Evolutionary conservation across 2,113 vertebrate genomes (phyloP).

Genomic region (Ellobius talpinus): DNA sequence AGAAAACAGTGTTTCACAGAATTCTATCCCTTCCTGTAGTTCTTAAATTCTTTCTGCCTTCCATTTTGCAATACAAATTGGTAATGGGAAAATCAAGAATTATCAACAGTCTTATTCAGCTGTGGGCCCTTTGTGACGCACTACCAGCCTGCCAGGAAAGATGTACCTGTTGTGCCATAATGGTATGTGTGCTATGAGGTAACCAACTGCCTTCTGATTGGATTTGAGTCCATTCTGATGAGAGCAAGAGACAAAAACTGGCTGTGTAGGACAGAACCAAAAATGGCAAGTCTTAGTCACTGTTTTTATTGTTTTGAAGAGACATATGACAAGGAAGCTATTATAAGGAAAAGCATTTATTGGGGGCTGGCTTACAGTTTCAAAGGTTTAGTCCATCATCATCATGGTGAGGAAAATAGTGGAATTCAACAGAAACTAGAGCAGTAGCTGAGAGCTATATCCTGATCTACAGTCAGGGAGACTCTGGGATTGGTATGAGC

Average conservation of each 20-base stretch:
- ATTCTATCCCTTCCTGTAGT: too few species aligned
- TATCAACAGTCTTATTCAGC: background rate
- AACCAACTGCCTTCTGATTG: background rate
- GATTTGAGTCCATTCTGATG: background rate
- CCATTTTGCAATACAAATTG: background rate
- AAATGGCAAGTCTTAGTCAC: background rate
- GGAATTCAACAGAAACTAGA: background rate
- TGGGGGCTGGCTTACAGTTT: background rate
- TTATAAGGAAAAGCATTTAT: background rate
- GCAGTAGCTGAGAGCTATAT: background rate
- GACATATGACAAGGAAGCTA: background rate
- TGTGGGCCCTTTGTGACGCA: background rate
- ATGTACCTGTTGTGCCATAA: background rate
- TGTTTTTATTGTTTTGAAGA: background rate
- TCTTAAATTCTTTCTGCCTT: background rate
- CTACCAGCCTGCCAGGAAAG: background rate
- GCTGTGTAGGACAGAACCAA: background rate
- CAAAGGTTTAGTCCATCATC: background rate
- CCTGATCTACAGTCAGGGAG: background rate
- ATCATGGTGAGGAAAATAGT: background rate
- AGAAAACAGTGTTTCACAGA: background rate
- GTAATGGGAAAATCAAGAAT: background rate
- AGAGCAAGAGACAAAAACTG: background rate
- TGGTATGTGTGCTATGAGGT: background rate
- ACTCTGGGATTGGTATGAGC: background rate